A percentile compares a stretch with the other conserved stretches of the same genome.
Evolutionary conservation across 1,140 invertebrate species (phyloP).

Genomic region (Pogonomyrmex barbatus): DNA sequence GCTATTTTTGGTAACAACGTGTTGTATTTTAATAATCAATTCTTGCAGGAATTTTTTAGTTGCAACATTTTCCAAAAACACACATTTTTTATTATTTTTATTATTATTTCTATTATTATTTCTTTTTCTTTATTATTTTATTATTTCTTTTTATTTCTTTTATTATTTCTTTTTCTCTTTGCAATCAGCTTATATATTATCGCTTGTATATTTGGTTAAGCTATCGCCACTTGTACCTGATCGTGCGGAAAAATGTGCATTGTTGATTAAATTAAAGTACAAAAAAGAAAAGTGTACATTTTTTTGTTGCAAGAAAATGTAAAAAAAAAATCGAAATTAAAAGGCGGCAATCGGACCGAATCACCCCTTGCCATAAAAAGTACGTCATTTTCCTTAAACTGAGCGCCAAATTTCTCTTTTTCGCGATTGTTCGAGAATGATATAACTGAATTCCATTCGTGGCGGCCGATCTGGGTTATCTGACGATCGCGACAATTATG

Average conservation of each 20-base stretch:
- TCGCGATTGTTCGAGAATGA: conserved; percentile 38
- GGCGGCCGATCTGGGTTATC: conserved; percentile 44
- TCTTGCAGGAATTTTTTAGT: not conserved
- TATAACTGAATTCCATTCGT: conserved; percentile 40
- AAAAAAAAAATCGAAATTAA: conserved; percentile 6
- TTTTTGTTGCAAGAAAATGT: not conserved
- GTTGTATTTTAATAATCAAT: not conserved
- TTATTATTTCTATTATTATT: too few relatives aligned
- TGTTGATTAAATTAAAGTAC: not conserved
- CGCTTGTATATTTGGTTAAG: not conserved
- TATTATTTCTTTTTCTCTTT: not conserved
- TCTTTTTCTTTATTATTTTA: not conserved
- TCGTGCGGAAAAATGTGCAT: not conserved
- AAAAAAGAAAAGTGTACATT: not conserved
- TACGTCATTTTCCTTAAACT: not conserved
- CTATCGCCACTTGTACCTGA: not conserved
- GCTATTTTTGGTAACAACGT: not conserved
- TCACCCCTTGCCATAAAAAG: conserved; percentile 3
- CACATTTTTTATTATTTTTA: too few relatives aligned
- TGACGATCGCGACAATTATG: conserved; percentile 55
- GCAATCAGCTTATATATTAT: not conserved
- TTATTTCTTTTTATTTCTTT: not conserved
- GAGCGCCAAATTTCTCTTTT: conserved; percentile 24
- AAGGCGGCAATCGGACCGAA: conserved; percentile 8
- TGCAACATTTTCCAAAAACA: not conserved